Evolutionary conservation across 2,888 invertebrate species (phyloP), one percentile per base, ranked within the genome.

Genomic region (Tetragonula carbonaria): DNA sequence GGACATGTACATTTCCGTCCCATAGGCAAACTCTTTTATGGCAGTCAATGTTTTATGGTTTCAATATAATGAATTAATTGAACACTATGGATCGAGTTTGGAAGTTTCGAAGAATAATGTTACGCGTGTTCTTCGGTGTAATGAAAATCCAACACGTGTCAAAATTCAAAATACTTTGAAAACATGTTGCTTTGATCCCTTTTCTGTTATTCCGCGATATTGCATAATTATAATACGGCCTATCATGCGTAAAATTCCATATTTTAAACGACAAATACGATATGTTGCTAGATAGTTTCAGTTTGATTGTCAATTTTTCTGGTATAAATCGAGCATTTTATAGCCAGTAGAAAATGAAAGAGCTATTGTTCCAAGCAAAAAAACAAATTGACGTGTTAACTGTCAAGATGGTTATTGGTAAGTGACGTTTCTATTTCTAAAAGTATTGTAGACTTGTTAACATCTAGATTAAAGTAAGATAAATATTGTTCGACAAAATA

Each of bases 121-220:
- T 4, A 18, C 13, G 11, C n/a, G 66, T 33, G 16, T n/a, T 51
- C 28, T 50, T 50, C 28, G 21, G 45, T 74, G 82, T 74, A 82
- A 80, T 74, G 82, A 70, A 82, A 82, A 71, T 80, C 57, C 80
- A 33, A 57, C 57, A 51, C 38, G 57, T 55, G 62, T n/a, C 55
- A 76, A 75, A 83, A 80, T 75, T 75, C 80, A 75, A 68, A 80
- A 73, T 76, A 73, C 82, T 65, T 75, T 28, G 21, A 70, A 71
- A 74, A 71, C 76, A 16, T 71, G 59, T 33, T 74, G 74, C 75
- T 72, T 72, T 59, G 5, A 45, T 73, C 45, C 33, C 45, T 18
- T 50, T 73, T 73, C 53, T 16, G 53, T 50, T 23, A 14, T 62
- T 78, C 55, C 72, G n/a, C 72, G 51, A 67, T 67, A 78, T 67